Percentiles rank a stretch among this genome's conserved stretches.
These are phyloP conservation scores for Drosophila mulleri DNA, from an alignment of 2,888 invertebrate species.

Conservation along the genomic window DNA sequence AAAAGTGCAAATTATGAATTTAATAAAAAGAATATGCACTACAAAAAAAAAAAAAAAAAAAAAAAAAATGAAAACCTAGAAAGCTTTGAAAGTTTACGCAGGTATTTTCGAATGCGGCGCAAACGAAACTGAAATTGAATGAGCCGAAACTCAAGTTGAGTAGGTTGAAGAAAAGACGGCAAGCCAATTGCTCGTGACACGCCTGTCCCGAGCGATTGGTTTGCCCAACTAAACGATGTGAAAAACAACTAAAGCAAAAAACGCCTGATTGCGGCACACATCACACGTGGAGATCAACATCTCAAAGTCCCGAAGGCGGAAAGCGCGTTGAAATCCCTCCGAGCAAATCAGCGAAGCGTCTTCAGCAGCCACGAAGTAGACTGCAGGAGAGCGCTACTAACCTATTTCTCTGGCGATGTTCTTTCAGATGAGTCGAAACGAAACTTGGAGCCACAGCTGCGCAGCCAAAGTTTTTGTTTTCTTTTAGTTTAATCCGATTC, in stretches of 20 bases:
- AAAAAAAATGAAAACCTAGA: not conserved
- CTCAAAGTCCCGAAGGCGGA: not conserved
- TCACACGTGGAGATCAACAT: not conserved
- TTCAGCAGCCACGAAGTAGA: not conserved
- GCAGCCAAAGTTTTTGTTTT: conserved; percentile 43
- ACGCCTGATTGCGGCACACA: conserved; percentile 18
- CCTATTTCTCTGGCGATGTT: conserved; percentile 54
- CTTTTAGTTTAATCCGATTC: conserved; percentile 13
- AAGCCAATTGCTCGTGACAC: conserved; percentile 43
- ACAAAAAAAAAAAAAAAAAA: not conserved
- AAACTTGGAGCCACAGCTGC: conserved; percentile 38
- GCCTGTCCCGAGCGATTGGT: conserved; percentile 16
- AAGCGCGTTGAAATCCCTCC: conserved; percentile 12
- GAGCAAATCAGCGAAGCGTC: not conserved
- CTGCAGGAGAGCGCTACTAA: conserved; percentile 34
- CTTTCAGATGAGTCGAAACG: conserved; percentile 57
- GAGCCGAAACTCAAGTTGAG: not conserved
- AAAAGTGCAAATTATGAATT: conserved; percentile 2
- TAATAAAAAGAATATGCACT: not conserved
- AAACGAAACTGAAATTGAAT: not conserved
- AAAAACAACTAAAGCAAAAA: not conserved
- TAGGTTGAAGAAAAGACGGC: conserved; percentile 20
- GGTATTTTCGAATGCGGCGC: conserved; percentile 14
- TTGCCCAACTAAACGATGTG: not conserved
- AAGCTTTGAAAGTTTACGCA: conserved; percentile 14